Percentiles rank a stretch among this genome's conserved stretches.
Evolutionary conservation across 2,888 invertebrate species (phyloP).

Genomic region (Onthophagus sagittarius): DNA sequence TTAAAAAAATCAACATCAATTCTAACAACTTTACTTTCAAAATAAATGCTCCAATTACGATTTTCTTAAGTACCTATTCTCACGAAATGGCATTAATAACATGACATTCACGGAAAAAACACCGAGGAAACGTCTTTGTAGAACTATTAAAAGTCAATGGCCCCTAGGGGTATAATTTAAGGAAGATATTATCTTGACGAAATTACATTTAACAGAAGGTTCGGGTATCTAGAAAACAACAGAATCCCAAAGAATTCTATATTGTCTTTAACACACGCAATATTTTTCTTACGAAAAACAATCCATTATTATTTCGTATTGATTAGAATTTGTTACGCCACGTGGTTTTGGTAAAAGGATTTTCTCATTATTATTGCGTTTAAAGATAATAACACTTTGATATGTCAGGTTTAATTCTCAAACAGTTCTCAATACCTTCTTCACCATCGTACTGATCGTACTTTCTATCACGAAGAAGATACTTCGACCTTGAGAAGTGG

Average conservation of each 20-base stretch:
- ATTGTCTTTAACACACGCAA: background rate
- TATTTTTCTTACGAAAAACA: background rate
- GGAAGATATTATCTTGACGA: background rate
- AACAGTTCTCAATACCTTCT: background rate
- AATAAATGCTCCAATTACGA: no score
- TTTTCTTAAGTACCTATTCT: no score
- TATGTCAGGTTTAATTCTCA: background rate
- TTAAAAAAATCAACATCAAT: background rate
- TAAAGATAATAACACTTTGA: background rate
- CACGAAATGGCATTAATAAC: no score
- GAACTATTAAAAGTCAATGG: background rate
- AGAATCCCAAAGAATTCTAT: background rate
- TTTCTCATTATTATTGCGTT: background rate
- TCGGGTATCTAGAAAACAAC: background rate
- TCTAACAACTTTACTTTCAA: background rate
- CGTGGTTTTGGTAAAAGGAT: background rate
- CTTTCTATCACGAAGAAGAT: background rate
- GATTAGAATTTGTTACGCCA: no score
- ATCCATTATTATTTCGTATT: background rate
- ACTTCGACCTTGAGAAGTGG: background rate
- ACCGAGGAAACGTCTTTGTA: background rate
- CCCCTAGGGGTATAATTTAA: background rate
- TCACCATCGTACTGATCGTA: background rate
- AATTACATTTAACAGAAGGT: background rate
- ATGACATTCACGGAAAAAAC: background rate